Evolutionary conservation across 2,113 vertebrate species (phyloP), one percentile per base, ranked within the genome.

Genomic region (Daboia siamensis): DNA sequence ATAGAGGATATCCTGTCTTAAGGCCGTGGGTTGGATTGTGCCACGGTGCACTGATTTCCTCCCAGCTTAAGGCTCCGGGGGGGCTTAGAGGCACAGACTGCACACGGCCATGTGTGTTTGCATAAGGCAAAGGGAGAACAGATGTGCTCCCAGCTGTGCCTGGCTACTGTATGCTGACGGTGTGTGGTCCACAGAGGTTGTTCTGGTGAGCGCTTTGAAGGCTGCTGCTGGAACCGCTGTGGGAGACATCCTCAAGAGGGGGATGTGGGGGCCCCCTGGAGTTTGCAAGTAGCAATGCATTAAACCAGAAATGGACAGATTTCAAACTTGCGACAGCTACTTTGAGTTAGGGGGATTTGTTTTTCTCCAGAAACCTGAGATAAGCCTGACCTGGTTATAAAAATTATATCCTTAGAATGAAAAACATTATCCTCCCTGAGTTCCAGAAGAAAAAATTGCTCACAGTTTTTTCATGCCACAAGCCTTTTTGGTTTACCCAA

Each of bases 71-170:
- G 90, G 57, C 74, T 90, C 39, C n/a, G 1, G 26, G n/a, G n/a
- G 54, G 87, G 86, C 54, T 88, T 88, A 21, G 57, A 23, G 57
- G 29, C 85, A n/a, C 46, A 85, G 39, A 29, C 52, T 93, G 88
- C 92, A 93, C 88, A n/a, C 61, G 56, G 92, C 92, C n/a, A 26
- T 52, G 56, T 93, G 90, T 89, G 87, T 92, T 86, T 57, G 93
- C 39, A 69, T 74, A 92, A 89, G 80, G 87, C 93, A 93, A 91
- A 93, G 88, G 51, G 80, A 92, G 90, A 93, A 86, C 93, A 93
- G 93, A 93, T 93, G 93, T 74, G 87, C 87, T 87, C 74, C 90
- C 93, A 93, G 93, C 87, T 93, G 89, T 9, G 89, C 85, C 84
- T 87, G 92, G 93, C 93, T 93, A 91, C 93, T 87, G 93, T 93